These are phyloP conservation scores for Manis pentadactyla DNA, from an alignment of 2,797 vertebrate species.

Conservation along the genomic window DNA sequence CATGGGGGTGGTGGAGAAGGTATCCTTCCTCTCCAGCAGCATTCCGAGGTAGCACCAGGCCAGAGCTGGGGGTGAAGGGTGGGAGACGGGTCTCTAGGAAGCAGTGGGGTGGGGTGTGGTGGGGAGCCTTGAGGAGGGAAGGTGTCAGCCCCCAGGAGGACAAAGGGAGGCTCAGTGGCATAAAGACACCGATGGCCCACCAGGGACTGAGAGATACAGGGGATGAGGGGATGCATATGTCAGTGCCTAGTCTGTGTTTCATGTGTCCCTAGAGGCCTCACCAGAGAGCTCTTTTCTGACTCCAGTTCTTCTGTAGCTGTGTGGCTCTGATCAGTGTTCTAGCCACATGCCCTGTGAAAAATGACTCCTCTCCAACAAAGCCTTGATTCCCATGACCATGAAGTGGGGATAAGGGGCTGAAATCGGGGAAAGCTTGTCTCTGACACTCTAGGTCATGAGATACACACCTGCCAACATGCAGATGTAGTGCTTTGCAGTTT, in stretches of 20 bases:
- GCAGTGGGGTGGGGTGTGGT: not conserved
- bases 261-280: not conserved
- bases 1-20: conserved; percentile 89
- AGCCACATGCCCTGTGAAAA: not conserved
- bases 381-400: not conserved
- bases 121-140: not conserved
- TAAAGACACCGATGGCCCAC: not conserved
- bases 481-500: not conserved
- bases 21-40: conserved; percentile 91
- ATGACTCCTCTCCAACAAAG: not conserved
- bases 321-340: not conserved
- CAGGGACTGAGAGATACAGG: not conserved
- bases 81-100: not conserved
- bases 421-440: not conserved
- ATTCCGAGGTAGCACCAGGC: conserved; percentile 92
- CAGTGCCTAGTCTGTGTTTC: not conserved
- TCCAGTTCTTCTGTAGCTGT: not conserved
- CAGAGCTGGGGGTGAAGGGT: conserved; percentile 84
- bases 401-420: not conserved
- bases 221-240: not conserved
- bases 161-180: not conserved
- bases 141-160: not conserved
- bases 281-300: not conserved
- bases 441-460: not conserved
- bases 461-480: not conserved